These are phyloP conservation scores for Leptosomus discolor DNA, from an alignment of 2,113 vertebrate species.

Conservation along the genomic window DNA sequence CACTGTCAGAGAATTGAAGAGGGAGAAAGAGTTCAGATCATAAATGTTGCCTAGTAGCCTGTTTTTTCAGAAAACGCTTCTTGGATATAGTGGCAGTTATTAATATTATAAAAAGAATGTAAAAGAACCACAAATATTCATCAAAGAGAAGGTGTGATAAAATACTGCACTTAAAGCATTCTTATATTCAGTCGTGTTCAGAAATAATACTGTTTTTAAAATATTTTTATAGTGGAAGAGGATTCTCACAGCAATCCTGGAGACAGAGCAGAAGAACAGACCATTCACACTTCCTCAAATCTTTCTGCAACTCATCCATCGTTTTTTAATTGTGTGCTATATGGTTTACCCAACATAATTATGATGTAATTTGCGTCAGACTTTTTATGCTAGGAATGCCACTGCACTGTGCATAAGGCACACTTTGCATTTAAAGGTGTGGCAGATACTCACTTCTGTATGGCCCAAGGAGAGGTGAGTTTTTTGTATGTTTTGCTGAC, in stretches of 20 bases:
- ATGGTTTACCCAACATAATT: constrained; percentile 78
- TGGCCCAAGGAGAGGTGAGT: background rate
- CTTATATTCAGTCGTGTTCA: background rate
- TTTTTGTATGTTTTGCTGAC: background rate
- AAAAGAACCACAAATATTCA: background rate
- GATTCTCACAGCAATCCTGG: background rate
- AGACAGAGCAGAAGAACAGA: background rate
- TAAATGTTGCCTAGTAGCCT: background rate
- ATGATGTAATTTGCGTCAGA: background rate
- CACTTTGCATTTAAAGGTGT: background rate
- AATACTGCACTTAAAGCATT: background rate
- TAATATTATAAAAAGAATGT: background rate
- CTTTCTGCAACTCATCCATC: constrained; percentile 15
- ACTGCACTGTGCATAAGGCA: background rate
- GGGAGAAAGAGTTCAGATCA: background rate
- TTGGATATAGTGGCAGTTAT: background rate
- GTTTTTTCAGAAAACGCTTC: background rate
- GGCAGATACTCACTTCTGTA: background rate
- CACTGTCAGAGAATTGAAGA: background rate
- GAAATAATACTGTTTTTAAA: background rate
- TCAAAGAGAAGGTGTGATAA: background rate
- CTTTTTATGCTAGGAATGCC: background rate
- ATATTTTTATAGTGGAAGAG: constrained; percentile 32
- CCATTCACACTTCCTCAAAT: background rate
- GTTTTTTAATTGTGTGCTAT: constrained; percentile 76